Base-by-base conservation (phyloP, 2,113 vertebrate genomes). In the Amia ocellicauda region DNA sequence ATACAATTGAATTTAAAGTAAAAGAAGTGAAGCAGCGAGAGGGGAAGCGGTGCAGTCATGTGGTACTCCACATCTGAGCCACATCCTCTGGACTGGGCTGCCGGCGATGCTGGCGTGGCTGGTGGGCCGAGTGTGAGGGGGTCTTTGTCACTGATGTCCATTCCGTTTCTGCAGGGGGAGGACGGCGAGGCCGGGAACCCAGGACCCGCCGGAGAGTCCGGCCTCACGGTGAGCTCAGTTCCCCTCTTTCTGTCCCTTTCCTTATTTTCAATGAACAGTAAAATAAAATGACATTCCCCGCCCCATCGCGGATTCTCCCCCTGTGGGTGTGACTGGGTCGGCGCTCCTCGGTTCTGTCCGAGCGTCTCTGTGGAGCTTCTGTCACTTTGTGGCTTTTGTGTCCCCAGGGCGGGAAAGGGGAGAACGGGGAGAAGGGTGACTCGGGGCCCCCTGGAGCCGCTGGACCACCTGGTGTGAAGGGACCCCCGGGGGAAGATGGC, bases 401-500 rank as follows among this genome's bases (percentile, higher is more conserved):
- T 41, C 27, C 7, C 2, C 73, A 98, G 95, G 94, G 94, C 0
- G 60, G 54, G 47, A 94, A 86, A 72, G 95, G 94, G 3, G 92
- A 98, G 3, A 0, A 80, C 13, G 95, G 95, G 19, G 95, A 95
- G 75, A 97, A 97, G 66, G 95, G 95, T 0, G 95, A 97, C 17
- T 69, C 85, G 0, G 95, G 94, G 1, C 79, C 69, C 13, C 66
- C 94, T 0, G 93, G 95, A 27, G 80, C 92, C 20, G 89, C 92
- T 11, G 95, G 95, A 10, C 84, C 92, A 29, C 83, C 90, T 0
- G 95, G 95, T 58, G 76, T 90, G 51, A 91, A 93, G 80, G 94
- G 95, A 0, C 84, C 80, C 17, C 86, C 91, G 0, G 95, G 95
- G 66, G 93, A 97, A 22, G 95, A 98, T 2, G 95, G 95, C 58